These are phyloP conservation scores for Pantelozetes paolii DNA, from an alignment of 2,888 invertebrate species.

Conservation along the genomic window DNA sequence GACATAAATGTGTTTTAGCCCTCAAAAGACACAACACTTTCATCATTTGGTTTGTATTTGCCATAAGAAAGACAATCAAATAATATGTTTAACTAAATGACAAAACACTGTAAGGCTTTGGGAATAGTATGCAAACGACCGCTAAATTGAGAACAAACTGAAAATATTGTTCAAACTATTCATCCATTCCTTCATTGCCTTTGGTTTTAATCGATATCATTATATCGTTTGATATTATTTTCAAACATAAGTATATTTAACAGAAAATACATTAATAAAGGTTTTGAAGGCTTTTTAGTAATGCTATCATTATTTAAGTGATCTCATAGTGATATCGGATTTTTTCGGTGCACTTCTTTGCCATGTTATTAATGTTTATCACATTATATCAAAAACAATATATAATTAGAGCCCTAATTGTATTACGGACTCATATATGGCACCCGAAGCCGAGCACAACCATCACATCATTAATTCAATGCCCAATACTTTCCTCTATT, in stretches of 20 bases:
- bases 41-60: neutral
- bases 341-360: neutral
- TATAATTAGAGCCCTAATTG: neutral
- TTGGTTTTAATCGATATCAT: neutral
- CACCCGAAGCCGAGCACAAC: neutral
- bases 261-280: neutral
- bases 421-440: neutral
- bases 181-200: neutral
- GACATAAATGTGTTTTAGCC: neutral
- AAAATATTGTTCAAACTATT: neutral
- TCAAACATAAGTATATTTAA: neutral
- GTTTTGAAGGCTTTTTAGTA: neutral
- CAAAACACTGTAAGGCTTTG: neutral
- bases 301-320: slow-evolving; percentile 16
- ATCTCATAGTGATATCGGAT: neutral
- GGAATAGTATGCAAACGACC: neutral
- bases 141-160: neutral
- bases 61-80: slow-evolving; percentile 4
- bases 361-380: neutral
- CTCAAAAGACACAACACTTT: neutral
- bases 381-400: slow-evolving; percentile 10
- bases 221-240: neutral
- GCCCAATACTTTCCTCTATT: neutral
- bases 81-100: neutral
- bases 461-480: slow-evolving; percentile 2